Evolutionary conservation across 2,797 vertebrate species (phyloP).

Genomic region (Lindbergichthys nudifrons): DNA sequence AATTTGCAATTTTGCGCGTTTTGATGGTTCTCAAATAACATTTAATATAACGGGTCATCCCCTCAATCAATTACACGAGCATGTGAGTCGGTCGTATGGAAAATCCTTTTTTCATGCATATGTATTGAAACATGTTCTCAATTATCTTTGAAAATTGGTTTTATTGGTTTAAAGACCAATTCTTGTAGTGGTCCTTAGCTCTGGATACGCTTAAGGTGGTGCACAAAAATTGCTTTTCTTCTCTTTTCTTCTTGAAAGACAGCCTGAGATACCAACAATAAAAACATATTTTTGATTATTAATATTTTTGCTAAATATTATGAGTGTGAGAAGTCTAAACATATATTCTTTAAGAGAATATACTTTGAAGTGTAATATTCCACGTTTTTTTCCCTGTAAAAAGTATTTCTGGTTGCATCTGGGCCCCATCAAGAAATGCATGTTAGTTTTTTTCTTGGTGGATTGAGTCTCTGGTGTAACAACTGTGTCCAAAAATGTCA

Average conservation of each 20-base stretch:
- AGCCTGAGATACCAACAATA: conserved; percentile 3
- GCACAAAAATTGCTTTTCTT: conserved; percentile 38
- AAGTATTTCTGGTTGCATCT: conserved; percentile 1
- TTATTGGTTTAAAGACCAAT: conserved; percentile 94
- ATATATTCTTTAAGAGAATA: background rate
- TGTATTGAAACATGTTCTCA: conserved; percentile 99
- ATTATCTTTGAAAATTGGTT: conserved; percentile 99
- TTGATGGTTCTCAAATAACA: conserved; percentile 99
- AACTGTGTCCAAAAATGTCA: conserved; percentile 1
- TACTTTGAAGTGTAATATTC: background rate
- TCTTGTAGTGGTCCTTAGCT: conserved; percentile 87
- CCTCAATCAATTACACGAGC: conserved; percentile 99
- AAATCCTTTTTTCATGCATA: conserved; percentile 99
- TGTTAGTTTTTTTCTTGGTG: background rate
- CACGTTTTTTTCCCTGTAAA: background rate
- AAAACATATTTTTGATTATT: background rate
- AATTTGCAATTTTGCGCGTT: conserved; percentile 99
- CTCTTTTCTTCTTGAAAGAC: conserved; percentile 13
- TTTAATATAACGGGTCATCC: conserved; percentile 99
- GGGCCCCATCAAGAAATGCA: background rate
- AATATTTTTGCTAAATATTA: background rate
- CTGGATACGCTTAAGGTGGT: conserved; percentile 83
- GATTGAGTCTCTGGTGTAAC: background rate
- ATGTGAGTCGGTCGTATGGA: conserved; percentile 92
- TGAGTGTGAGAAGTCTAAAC: background rate